Evolutionary conservation across 2,113 vertebrate genomes (phyloP).

Genomic region (Siphamia tubifer): DNA sequence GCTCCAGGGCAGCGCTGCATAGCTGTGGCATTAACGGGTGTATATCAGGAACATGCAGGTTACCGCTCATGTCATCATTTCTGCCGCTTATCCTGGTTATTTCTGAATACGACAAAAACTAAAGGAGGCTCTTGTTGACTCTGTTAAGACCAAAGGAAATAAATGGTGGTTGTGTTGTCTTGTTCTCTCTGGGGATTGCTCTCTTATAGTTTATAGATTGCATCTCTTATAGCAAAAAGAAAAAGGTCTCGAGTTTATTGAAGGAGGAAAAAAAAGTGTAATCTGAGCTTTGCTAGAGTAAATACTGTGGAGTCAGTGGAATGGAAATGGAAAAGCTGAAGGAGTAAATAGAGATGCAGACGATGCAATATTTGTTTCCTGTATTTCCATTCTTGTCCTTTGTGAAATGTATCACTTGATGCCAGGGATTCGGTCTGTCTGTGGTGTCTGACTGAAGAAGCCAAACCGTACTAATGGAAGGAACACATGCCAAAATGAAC

Average conservation of each 20-base stretch:
- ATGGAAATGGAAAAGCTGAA: constrained; percentile 23
- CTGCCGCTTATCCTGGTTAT: background rate
- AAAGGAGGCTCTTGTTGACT: no score
- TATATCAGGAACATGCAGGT: no score
- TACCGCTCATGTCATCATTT: no score
- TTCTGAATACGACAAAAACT: no score
- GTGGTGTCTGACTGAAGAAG: constrained; percentile 3
- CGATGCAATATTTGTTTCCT: constrained; percentile 51
- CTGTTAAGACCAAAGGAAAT: no score
- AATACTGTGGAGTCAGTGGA: constrained; percentile 43
- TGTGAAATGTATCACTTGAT: constrained; percentile 27
- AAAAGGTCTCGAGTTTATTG: constrained; percentile 17
- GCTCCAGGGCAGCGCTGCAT: background rate
- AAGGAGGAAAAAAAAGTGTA: constrained; percentile 23
- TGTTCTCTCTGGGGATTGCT: constrained; percentile 2
- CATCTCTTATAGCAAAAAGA: constrained; percentile 15
- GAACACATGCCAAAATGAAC: background rate
- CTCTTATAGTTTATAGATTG: background rate
- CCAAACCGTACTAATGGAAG: constrained; percentile 5
- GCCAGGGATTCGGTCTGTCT: constrained; percentile 1
- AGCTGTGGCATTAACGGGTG: background rate
- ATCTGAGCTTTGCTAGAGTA: constrained; percentile 51
- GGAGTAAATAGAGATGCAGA: constrained; percentile 51
- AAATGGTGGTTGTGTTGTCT: no score
- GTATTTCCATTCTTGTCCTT: constrained; percentile 21